Percentiles rank a stretch among this genome's conserved stretches.
Evolutionary conservation across 2,113 vertebrate species (phyloP).

Genomic region (Probosciger aterrimus): DNA sequence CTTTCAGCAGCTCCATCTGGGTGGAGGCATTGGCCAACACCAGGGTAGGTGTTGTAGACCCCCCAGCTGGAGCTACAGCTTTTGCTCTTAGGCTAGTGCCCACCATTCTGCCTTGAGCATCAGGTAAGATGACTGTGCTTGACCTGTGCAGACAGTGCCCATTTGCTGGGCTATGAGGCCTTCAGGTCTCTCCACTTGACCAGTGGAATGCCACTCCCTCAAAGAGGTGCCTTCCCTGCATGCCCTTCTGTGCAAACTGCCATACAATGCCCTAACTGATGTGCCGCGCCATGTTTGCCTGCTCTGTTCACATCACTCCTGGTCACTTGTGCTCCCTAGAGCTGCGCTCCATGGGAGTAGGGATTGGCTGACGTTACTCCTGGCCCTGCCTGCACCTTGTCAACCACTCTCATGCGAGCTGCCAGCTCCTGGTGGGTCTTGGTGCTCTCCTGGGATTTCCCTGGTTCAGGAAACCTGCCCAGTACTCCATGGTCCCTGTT

Average conservation of each 20-base stretch:
- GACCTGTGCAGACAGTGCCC: background rate
- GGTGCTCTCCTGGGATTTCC: background rate
- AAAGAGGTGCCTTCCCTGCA: background rate
- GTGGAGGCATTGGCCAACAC: background rate
- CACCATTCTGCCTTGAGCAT: background rate
- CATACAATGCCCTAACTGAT: background rate
- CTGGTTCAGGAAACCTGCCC: background rate
- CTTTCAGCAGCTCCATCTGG: background rate
- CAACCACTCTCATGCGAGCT: background rate
- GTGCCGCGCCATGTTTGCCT: background rate
- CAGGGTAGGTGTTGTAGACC: background rate
- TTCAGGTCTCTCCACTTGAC: background rate
- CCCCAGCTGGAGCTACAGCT: background rate
- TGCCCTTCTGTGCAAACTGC: rapidly evolving
- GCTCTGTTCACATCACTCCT: background rate
- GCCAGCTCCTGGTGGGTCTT: background rate
- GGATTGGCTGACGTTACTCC: background rate
- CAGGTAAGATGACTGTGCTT: background rate
- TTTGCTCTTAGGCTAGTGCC: background rate
- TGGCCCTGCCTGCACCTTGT: background rate
- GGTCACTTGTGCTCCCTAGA: background rate
- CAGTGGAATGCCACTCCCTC: background rate
- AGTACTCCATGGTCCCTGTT: background rate
- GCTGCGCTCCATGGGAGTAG: background rate
- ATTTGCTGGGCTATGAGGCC: background rate